Evolutionary conservation across 2,888 invertebrate genomes (phyloP).

Genomic region (Pterobdella sp.): DNA sequence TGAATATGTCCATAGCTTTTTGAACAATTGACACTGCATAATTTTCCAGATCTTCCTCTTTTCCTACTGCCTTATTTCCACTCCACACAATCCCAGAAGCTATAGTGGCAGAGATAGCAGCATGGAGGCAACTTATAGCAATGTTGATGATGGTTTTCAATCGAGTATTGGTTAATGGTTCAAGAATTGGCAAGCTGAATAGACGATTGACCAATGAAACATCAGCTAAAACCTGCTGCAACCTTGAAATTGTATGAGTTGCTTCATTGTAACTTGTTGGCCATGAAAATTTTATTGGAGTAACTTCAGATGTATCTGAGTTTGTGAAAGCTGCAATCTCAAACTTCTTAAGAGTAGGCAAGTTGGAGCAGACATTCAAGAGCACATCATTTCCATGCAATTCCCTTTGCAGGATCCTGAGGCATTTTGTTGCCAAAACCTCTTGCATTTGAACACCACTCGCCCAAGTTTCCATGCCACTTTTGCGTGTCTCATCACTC

Average conservation of each 20-base stretch:
- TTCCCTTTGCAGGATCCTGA: constrained; percentile 65
- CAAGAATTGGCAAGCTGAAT: constrained; percentile 74
- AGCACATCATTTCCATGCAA: constrained; percentile 73
- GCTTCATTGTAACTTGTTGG: constrained; percentile 67
- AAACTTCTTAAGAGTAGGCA: constrained; percentile 60
- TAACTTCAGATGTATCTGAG: constrained; percentile 45
- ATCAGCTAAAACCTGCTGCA: constrained; percentile 65
- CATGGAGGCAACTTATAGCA: constrained; percentile 72
- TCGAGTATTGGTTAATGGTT: constrained; percentile 76
- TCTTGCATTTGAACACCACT: constrained; percentile 43
- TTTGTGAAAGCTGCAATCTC: neutral
- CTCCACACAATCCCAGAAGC: constrained; percentile 48
- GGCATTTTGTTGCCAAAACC: constrained; percentile 69
- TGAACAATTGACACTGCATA: constrained; percentile 76
- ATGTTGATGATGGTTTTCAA: constrained; percentile 72
- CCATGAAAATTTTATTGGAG: constrained; percentile 59
- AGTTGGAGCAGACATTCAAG: constrained; percentile 69
- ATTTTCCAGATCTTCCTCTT: constrained; percentile 73
- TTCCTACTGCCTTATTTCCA: constrained; percentile 41
- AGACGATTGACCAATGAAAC: constrained; percentile 74
- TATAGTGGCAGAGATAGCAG: constrained; percentile 53
- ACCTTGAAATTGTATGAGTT: constrained; percentile 63
- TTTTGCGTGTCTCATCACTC: neutral
- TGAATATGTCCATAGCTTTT: constrained; percentile 77
- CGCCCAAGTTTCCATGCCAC: neutral